These are phyloP conservation scores for Tenthredo scrophulariae DNA, from an alignment of 2,888 invertebrate genomes.

Conservation along the genomic window DNA sequence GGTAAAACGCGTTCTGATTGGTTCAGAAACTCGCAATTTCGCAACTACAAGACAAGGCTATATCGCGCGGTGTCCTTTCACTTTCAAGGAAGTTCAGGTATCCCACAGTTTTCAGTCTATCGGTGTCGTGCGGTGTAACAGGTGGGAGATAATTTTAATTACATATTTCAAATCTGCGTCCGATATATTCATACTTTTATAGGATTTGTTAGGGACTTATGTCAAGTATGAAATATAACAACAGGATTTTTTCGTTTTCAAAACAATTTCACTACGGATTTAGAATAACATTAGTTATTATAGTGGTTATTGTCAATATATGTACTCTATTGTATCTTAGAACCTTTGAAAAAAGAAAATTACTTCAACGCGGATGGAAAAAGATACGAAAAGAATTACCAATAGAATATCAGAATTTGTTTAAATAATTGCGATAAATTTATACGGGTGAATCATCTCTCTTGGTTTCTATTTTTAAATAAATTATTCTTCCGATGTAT, in stretches of 20 bases:
- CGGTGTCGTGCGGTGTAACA: conserved; percentile 52
- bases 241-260: not conserved
- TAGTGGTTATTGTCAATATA: no score
- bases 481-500: not conserved
- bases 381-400: not conserved
- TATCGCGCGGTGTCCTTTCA: conserved; percentile 60
- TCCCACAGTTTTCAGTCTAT: conserved; percentile 55
- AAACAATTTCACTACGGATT: not conserved
- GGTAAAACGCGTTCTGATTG: not conserved
- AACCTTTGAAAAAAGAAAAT: not conserved
- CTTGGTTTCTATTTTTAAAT: not conserved
- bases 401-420: not conserved
- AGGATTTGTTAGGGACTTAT: not conserved
- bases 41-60: conserved; percentile 31
- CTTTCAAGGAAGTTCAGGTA: conserved; percentile 62
- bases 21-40: conserved; percentile 22
- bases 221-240: not conserved
- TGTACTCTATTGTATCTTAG: not conserved
- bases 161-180: not conserved
- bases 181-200: not conserved
- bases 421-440: not conserved
- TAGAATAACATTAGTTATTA: not conserved
- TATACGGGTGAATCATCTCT: not conserved
- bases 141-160: conserved; percentile 46
- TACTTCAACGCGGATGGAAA: not conserved